Conservation (phyloP, 2,113 vertebrate species). For the Leuciscus idus region DNA sequence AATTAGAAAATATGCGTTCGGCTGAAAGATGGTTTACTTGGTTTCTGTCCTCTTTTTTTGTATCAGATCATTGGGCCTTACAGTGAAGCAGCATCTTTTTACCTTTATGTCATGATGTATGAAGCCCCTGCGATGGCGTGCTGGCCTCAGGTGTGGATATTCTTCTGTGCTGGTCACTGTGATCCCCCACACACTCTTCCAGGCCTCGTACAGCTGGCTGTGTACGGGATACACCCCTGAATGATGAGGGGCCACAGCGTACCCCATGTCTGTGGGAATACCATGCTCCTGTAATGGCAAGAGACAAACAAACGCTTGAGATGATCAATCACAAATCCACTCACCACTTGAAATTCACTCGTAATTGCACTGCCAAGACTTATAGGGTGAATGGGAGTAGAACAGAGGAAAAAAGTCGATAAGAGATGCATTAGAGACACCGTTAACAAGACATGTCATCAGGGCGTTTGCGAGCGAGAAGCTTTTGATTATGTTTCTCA, state of each 20-base stretch:
- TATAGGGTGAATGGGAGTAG: background rate
- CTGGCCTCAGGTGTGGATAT: constrained; percentile 93
- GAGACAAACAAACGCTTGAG: background rate
- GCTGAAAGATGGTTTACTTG: background rate
- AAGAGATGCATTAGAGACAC: background rate
- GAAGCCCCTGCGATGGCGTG: constrained; percentile 93
- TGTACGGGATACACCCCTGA: constrained; percentile 97
- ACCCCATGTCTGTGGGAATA: constrained; percentile 95
- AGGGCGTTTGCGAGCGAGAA: background rate
- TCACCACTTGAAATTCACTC: constrained; percentile 5
- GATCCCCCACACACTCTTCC: constrained; percentile 94
- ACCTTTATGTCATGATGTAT: constrained; percentile 93
- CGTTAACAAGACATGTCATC: constrained; percentile 30
- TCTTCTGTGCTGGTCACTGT: constrained; percentile 97
- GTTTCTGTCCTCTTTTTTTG: background rate
- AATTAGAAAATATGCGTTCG: no score
- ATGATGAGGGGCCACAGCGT: constrained; percentile 95
- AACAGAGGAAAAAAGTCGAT: constrained; percentile 25
- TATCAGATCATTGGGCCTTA: background rate
- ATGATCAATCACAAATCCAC: constrained; percentile 8
- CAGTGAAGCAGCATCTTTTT: constrained; percentile 48
- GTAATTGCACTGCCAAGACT: background rate
- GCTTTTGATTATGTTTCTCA: constrained; percentile 22
- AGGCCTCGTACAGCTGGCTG: constrained; percentile 95
- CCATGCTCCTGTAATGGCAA: constrained; percentile 87